Evolutionary conservation across 2,113 vertebrate species (phyloP).

Genomic region (Corythoichthys intestinalis): DNA sequence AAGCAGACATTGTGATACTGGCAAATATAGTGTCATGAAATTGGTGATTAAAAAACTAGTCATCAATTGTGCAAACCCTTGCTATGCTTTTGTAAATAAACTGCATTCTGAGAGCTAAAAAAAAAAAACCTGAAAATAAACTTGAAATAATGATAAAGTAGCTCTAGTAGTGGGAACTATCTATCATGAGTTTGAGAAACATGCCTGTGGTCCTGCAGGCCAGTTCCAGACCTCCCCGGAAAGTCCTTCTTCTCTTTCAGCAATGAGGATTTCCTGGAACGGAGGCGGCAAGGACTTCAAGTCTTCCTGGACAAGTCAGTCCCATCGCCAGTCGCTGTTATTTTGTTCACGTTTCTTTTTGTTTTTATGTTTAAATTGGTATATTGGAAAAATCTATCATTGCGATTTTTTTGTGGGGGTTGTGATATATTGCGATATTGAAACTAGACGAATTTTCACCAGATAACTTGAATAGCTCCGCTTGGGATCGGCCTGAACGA

Average conservation of each 20-base stretch:
- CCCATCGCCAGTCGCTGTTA: neutral
- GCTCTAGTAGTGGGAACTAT: neutral
- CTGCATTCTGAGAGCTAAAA: neutral
- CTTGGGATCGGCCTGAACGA: no score
- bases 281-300: slow-evolving; percentile 85
- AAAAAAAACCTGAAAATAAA: neutral
- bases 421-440: no score
- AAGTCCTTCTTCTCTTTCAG: slow-evolving; percentile 82
- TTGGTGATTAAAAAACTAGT: no score
- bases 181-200: neutral
- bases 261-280: slow-evolving; percentile 89
- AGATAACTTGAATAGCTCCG: no score
- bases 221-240: slow-evolving; percentile 87
- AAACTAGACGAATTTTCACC: no score
- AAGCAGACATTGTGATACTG: no score
- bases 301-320: slow-evolving; percentile 85
- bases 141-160: no score
- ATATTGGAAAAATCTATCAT: no score
- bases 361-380: neutral
- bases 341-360: neutral
- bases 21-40: no score
- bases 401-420: no score
- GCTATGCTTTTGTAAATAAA: neutral
- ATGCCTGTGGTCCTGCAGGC: slow-evolving; percentile 61
- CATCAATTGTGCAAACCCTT: no score